Evolutionary conservation across 2,888 invertebrate species (phyloP), one percentile per base, ranked within the genome.

Genomic region (Tolmerus cingulatus): DNA sequence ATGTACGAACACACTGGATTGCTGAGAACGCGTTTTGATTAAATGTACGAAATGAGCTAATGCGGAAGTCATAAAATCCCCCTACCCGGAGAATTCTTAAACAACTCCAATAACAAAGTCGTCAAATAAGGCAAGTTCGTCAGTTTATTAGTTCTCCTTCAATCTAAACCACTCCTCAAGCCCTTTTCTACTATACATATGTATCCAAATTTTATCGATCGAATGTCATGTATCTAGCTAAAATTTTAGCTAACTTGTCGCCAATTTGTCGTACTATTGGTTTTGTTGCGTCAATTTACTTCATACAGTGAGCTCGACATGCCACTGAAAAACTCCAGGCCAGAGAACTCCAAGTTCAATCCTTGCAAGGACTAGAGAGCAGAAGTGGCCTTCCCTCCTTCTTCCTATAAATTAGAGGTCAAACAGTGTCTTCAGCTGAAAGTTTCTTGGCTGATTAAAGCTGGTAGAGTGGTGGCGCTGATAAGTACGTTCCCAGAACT

Each of bases 251-350:
- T 66, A 19, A 84, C 66, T 46, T 86, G 85, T 86, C 85, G 85
- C 85, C 85, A 86, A 86, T 86, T 86, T 86, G 51, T 86, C 76
- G 74, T 74, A 86, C 23, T 51, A 74, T 19, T 82, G 46, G 43
- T 34, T 34, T 7, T 34, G 34, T 34, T 34, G 34, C 34, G 12
- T 12, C n/a, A 9, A 51, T 27, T 46, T 30, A 51, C 19, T 79
- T 79, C 51, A 79, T 27, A 7, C 23, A 46, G 51, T 40, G 8
- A 27, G 16, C 66, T 19, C 66, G 9, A 66, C 12, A 51, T 51
- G n/a, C 51, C 7, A n/a, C 19, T n/a, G 19, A n/a, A 51, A 51
- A 7, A n/a, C 19, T 19, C n/a, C 51, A n/a, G 12, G 66, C 51
- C 51, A n/a, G 66, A 9, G 66, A 19, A 19, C 27, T 66, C 12